A percentile compares a stretch with the other conserved stretches of the same genome.
Evolutionary conservation across 2,113 vertebrate genomes (phyloP).

Genomic region (cat (Felis catus)): F.catus_Fca126_mat1.0 CM031426.1:54636001-54636500

Average conservation of each 20-base stretch:
- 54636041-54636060: neutral
- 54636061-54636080: neutral
- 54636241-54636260: neutral
- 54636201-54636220: too few relatives aligned
- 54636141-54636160: neutral
- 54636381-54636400: neutral
- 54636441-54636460: neutral
- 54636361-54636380: constrained; percentile 30
- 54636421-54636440: neutral
- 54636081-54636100: neutral
- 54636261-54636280: neutral
- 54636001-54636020: neutral
- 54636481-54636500: neutral
- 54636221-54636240: neutral
- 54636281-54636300: neutral
- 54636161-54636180: neutral
- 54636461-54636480: neutral
- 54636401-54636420: neutral
- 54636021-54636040: neutral
- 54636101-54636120: neutral
- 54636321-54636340: neutral
- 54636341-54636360: neutral
- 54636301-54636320: neutral
- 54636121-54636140: neutral
- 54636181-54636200: neutral